phyloP scores from a whole-genome alignment of 2,797 vertebrate genomes.

The Thaleichthys pacificus region DNA sequence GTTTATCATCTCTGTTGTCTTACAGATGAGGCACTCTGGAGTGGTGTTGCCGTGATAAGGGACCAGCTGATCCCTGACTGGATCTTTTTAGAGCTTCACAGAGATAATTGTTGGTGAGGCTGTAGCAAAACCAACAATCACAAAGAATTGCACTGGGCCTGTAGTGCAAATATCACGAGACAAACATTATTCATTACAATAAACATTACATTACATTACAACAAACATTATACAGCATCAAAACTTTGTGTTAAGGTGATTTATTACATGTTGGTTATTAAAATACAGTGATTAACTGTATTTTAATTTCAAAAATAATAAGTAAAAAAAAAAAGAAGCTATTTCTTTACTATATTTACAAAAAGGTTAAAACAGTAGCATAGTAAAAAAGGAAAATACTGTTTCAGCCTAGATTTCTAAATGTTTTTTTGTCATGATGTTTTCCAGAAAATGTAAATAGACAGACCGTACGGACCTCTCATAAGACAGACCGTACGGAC shows the following conservation, averaged over 20 bases:
- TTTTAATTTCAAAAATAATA: background rate
- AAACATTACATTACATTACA: no score
- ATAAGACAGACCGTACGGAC: constrained; percentile 62
- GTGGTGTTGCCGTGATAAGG: constrained; percentile 11
- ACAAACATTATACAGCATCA: background rate
- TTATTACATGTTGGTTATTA: background rate
- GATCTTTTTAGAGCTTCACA: constrained; percentile 5
- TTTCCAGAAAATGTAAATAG: constrained; percentile 56
- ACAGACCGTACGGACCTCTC: constrained; percentile 66
- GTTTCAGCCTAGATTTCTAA: constrained; percentile 50
- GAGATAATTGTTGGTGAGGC: no score
- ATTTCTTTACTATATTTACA: no score
- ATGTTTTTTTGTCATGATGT: constrained; percentile 50
- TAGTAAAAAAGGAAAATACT: constrained; percentile 16
- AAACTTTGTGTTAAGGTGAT: background rate
- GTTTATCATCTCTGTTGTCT: constrained; percentile 59
- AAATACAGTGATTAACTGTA: no score
- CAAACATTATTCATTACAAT: no score
- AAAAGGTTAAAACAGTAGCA: no score
- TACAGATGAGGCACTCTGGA: constrained; percentile 44
- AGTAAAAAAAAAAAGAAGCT: background rate
- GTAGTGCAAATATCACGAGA: no score
- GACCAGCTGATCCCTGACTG: constrained; percentile 27
- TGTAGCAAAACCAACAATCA: no score
- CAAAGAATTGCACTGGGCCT: no score